These are phyloP conservation scores for Graphium colonna DNA, from an alignment of 2,888 invertebrate genomes.

Conservation along the genomic window DNA sequence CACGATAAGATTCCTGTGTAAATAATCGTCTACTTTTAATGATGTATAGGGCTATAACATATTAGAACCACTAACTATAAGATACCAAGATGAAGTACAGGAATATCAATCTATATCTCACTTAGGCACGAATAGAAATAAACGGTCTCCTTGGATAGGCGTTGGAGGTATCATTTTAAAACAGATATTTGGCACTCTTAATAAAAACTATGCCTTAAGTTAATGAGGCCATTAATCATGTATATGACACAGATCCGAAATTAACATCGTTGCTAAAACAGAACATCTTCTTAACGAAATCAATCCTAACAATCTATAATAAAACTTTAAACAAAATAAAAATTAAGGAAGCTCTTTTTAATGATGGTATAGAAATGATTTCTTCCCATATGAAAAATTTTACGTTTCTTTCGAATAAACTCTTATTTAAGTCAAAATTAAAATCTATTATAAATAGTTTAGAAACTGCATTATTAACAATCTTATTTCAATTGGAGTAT, in stretches of 20 bases:
- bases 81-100: slow-evolving; percentile 16
- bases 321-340: not conserved
- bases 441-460: not conserved
- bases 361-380: not conserved
- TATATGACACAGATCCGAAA: too few species aligned
- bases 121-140: slow-evolving; percentile 22
- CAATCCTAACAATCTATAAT: too few species aligned
- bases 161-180: slow-evolving; percentile 26
- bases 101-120: slow-evolving; percentile 29
- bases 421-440: not conserved
- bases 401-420: too few species aligned
- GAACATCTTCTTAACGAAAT: not conserved
- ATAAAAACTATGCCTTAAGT: not conserved
- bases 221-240: too few species aligned
- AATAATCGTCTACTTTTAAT: not conserved
- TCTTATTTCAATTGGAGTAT: not conserved
- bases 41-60: not conserved
- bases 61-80: slow-evolving; percentile 18
- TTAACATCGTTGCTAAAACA: not conserved
- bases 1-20: not conserved
- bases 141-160: not conserved
- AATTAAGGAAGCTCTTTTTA: not conserved
- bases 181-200: slow-evolving; percentile 31
- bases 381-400: not conserved
- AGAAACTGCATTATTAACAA: not conserved